phyloP scores from a whole-genome alignment of 2,113 vertebrate genomes.

The Zosterops hypoxanthus region DNA sequence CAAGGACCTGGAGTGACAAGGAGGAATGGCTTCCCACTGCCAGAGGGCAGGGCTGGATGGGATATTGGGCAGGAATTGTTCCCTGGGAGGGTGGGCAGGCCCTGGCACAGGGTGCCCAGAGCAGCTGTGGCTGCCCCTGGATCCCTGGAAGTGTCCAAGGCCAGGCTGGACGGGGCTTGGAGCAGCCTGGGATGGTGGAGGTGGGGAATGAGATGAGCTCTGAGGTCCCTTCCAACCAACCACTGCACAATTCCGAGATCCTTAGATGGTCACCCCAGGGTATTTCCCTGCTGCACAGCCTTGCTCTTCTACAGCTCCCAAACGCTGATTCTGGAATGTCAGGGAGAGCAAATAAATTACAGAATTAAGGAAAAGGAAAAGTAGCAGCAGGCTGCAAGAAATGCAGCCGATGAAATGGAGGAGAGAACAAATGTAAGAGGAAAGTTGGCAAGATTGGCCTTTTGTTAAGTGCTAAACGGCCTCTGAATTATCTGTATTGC shows the following conservation, averaged over 20 bases:
- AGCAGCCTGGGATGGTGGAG: fast-evolving
- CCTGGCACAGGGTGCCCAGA: neutral
- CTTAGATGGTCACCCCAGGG: neutral
- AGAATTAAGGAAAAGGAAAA: neutral
- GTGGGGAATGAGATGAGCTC: fast-evolving
- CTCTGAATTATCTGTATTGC: neutral
- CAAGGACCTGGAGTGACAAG: neutral
- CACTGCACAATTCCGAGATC: neutral
- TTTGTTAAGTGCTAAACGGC: neutral
- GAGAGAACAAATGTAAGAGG: neutral
- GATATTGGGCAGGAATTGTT: neutral
- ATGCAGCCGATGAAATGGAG: neutral
- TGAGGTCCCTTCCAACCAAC: neutral
- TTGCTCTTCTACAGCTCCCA: neutral
- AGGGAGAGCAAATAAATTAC: neutral
- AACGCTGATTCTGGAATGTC: neutral
- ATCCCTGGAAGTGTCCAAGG: neutral
- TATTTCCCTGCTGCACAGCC: neutral
- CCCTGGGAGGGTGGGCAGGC: fast-evolving
- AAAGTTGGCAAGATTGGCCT: neutral
- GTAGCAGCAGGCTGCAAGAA: neutral
- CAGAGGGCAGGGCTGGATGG: neutral
- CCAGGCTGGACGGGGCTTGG: fast-evolving
- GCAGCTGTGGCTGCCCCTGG: neutral
- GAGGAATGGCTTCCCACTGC: neutral